phyloP scores from a whole-genome alignment of 2,797 vertebrate species.

The Chromobotia macracanthus region DNA sequence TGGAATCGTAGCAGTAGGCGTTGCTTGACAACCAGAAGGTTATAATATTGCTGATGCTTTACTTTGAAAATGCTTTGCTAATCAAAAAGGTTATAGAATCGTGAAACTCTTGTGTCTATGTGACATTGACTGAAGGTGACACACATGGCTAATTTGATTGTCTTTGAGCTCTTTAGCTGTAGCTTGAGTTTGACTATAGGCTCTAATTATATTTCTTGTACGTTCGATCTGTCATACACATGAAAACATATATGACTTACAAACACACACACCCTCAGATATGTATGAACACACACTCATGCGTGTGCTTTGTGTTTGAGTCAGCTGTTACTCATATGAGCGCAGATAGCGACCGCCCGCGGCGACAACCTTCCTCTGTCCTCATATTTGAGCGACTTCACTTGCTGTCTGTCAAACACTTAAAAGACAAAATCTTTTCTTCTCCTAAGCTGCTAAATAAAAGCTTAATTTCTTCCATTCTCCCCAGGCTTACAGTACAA shows the following conservation, averaged over 20 bases:
- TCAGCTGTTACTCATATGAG: constrained; percentile 52
- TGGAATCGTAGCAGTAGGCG: no score
- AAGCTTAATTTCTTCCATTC: background rate
- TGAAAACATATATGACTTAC: background rate
- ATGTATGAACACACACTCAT: constrained; percentile 19
- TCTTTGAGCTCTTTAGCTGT: constrained; percentile 4
- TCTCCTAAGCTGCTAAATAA: background rate
- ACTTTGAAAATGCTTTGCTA: no score
- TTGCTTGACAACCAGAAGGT: no score
- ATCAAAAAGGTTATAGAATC: no score
- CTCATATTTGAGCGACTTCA: background rate
- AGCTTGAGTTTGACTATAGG: background rate
- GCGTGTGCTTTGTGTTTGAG: constrained; percentile 35
- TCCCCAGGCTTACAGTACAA: background rate
- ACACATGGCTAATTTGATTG: constrained; percentile 11
- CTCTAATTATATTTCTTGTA: background rate
- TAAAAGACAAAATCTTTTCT: background rate
- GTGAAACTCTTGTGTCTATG: background rate
- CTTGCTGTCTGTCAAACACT: constrained; percentile 25
- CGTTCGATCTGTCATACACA: background rate
- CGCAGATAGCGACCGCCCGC: constrained; percentile 1
- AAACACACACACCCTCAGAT: constrained; percentile 19
- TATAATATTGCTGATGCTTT: no score
- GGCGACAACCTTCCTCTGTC: constrained; percentile 24
- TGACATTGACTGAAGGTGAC: background rate